Percentiles rank a stretch among this genome's conserved stretches.
These are phyloP conservation scores for Heliothis virescens DNA, from an alignment of 1,140 invertebrate genomes.

Conservation along the genomic window DNA sequence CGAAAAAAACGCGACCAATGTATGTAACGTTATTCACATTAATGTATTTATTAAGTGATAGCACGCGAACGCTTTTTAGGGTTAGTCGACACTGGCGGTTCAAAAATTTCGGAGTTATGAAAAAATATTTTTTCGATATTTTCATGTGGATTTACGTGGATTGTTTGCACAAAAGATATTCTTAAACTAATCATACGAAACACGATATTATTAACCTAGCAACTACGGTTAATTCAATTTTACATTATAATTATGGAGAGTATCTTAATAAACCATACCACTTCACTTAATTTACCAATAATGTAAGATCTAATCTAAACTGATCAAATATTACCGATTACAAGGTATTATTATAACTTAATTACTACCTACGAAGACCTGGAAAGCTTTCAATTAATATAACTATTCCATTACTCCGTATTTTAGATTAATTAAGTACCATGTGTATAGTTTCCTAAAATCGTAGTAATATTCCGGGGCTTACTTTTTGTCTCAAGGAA, in stretches of 20 bases:
- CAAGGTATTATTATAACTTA: neutral
- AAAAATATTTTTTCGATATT: neutral
- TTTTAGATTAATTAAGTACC: neutral
- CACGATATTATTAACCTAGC: too few relatives aligned
- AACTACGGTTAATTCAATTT: too few relatives aligned
- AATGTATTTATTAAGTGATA: conserved; percentile 72
- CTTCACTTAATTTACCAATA: neutral
- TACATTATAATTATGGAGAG: too few relatives aligned
- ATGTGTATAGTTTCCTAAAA: neutral
- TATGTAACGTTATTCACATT: conserved; percentile 61
- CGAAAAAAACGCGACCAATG: conserved; percentile 55
- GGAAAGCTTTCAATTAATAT: neutral
- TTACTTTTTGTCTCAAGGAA: too few relatives aligned
- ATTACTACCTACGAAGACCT: neutral
- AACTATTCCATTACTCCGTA: neutral
- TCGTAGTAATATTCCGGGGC: too few relatives aligned
- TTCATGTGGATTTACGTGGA: neutral
- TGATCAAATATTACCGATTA: neutral
- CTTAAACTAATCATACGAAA: too few relatives aligned
- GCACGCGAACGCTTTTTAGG: conserved; percentile 60
- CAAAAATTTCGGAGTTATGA: neutral
- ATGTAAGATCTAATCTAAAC: neutral
- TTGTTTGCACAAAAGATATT: too few relatives aligned
- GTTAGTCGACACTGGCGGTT: neutral
- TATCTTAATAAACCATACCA: neutral